Percentiles rank a stretch among this genome's conserved stretches.
Evolutionary conservation across 2,888 invertebrate species (phyloP).

Genomic region (Conchocele bisecta): DNA sequence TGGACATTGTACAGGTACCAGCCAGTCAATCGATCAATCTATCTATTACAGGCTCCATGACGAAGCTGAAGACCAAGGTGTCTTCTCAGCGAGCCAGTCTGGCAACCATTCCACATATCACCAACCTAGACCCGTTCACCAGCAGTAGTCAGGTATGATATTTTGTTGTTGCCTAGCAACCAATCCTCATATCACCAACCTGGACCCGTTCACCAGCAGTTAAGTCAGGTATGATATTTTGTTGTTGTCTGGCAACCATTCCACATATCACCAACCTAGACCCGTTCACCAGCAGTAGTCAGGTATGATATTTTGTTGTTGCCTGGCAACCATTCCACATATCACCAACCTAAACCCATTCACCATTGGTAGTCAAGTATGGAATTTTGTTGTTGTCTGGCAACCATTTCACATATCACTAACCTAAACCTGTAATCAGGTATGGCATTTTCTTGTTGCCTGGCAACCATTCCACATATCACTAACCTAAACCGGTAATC

Average conservation of each 20-base stretch:
- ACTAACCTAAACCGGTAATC: constrained; percentile 71
- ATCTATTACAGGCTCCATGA: constrained; percentile 46
- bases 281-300: constrained; percentile 65
- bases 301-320: too few relatives aligned
- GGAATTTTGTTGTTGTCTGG: too few relatives aligned
- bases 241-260: constrained; percentile 70
- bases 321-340: constrained; percentile 74
- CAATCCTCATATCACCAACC: constrained; percentile 77
- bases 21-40: constrained; percentile 5
- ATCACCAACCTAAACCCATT: constrained; percentile 78
- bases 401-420: constrained; percentile 77
- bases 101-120: constrained; percentile 76
- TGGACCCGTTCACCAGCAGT: constrained; percentile 71
- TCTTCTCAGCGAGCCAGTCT: constrained; percentile 66
- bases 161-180: constrained; percentile 68
- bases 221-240: too few relatives aligned
- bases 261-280: constrained; percentile 78
- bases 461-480: constrained; percentile 77
- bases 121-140: constrained; percentile 74
- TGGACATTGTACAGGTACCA: constrained; percentile 8
- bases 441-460: too few relatives aligned
- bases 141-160: constrained; percentile 61
- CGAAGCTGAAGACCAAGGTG: constrained; percentile 63
- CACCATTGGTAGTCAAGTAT: constrained; percentile 46
- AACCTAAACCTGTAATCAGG: constrained; percentile 72